Evolutionary conservation across 2,888 invertebrate genomes (phyloP).

Genomic region (Aleiodes testaceus): DNA sequence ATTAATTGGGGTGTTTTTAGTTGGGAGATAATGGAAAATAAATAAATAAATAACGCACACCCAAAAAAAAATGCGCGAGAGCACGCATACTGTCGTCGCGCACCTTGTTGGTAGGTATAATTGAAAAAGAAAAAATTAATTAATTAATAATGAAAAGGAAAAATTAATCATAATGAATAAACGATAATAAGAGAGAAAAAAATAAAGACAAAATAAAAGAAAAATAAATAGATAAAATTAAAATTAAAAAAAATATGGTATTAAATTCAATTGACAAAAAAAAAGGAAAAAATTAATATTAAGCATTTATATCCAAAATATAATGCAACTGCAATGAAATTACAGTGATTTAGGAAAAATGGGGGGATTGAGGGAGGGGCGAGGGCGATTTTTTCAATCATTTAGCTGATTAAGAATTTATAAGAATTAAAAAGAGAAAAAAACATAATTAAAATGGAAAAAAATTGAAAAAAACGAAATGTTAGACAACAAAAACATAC

Average conservation of each 20-base stretch:
- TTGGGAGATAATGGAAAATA: conserved; percentile 32
- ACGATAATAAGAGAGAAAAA: conserved; percentile 43
- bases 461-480: conserved; percentile 7
- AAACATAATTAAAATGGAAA: conserved; percentile 35
- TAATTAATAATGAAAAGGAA: conserved; percentile 31
- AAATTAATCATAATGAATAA: conserved; percentile 48
- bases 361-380: background rate
- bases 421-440: conserved; percentile 28
- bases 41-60: conserved; percentile 37
- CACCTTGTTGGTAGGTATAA: conserved; percentile 47
- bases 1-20: no score
- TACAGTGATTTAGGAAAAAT: conserved; percentile 3
- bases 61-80: conserved; percentile 29
- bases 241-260: conserved; percentile 15
- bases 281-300: conserved; percentile 16
- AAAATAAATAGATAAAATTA: conserved; percentile 31
- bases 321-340: background rate
- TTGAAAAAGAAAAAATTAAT: conserved; percentile 49
- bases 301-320: background rate
- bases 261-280: background rate
- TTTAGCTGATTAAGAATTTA: conserved; percentile 44
- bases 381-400: conserved; percentile 44
- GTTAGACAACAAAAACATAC: conserved; percentile 39
- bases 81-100: conserved; percentile 40
- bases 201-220: no score